Evolutionary conservation across 2,113 vertebrate species (phyloP).

Genomic region (Baryphthengus martii): DNA sequence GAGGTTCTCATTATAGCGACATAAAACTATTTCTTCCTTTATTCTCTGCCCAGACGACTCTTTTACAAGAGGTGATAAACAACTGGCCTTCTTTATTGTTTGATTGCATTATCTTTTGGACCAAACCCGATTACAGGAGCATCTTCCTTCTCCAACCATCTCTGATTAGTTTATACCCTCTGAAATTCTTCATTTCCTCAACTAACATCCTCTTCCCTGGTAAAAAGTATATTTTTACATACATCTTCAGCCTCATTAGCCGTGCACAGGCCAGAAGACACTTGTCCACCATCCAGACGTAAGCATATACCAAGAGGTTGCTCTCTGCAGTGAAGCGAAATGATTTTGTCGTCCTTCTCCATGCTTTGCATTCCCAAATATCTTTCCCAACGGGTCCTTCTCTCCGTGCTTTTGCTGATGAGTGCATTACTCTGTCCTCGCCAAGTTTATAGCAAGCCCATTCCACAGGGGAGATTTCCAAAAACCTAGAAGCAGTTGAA

Average conservation of each 20-base stretch:
- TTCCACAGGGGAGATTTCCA: neutral
- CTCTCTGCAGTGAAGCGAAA: neutral
- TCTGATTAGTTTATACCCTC: neutral
- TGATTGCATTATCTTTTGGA: constrained; percentile 14
- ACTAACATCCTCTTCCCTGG: neutral
- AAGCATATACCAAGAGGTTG: neutral
- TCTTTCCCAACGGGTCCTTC: neutral
- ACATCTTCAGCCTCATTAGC: neutral
- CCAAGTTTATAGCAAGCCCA: fast-evolving
- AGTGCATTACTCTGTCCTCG: neutral
- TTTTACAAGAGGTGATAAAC: neutral
- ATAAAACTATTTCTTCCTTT: neutral
- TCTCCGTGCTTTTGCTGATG: neutral
- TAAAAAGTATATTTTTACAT: neutral
- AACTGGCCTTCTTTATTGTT: neutral
- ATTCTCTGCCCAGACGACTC: neutral
- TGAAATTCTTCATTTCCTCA: neutral
- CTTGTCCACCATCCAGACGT: neutral
- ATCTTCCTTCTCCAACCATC: neutral
- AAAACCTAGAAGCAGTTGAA: neutral
- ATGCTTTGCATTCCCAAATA: neutral
- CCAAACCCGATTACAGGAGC: neutral
- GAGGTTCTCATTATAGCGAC: neutral
- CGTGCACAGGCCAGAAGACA: neutral
- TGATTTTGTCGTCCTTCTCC: neutral